Evolutionary conservation across 1,140 invertebrate genomes (phyloP), one percentile per base, ranked within the genome.

Genomic region (Arion vulgaris): DNA sequence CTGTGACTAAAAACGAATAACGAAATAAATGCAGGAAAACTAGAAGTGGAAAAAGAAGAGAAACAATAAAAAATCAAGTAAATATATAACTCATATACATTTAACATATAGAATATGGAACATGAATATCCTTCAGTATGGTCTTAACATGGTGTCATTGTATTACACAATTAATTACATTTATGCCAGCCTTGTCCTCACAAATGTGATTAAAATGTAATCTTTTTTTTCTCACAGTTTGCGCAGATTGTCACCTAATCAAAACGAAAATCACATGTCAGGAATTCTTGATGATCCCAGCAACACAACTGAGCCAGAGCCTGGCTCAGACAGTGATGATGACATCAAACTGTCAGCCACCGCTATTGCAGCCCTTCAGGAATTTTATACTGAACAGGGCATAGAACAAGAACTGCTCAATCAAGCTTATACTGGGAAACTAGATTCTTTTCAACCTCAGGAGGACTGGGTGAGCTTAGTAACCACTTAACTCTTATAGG

Each of bases 361-460:
- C 85, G 95, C 97, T 13, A 93, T 97, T 84, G 94, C 94, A 77
- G 96, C 96, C 26, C 92, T 98, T 0, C 94, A 96, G 87, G 95
- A 97, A 91, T 98, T 98, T 93, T 95, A 96, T 83, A 86, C 91
- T 34, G 96, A 97, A 90, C 94, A 95, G 88, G 91, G 94, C 62
- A 93, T 82, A 93, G 95, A 88, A 69, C 87, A 92, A 41, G 93
- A 92, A 88, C 83, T 85, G 68, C 85, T 92, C 45, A 92, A 91
- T 88, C 81, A 84, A 41, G 92, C 86, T 90, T 93, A 92, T 86
- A 93, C 93, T 86, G 92, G 94, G 69, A 88, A 93, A 68, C 95
- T 96, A 91, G 94, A 84, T 15, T 66, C 81, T 41, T 80, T 82
- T 57, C 75, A 53, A 1, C 84, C 85, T 39, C 32, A 96, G 84